Evolutionary conservation across 2,888 invertebrate genomes (phyloP).

Genomic region (Drosophila leonis): DNA sequence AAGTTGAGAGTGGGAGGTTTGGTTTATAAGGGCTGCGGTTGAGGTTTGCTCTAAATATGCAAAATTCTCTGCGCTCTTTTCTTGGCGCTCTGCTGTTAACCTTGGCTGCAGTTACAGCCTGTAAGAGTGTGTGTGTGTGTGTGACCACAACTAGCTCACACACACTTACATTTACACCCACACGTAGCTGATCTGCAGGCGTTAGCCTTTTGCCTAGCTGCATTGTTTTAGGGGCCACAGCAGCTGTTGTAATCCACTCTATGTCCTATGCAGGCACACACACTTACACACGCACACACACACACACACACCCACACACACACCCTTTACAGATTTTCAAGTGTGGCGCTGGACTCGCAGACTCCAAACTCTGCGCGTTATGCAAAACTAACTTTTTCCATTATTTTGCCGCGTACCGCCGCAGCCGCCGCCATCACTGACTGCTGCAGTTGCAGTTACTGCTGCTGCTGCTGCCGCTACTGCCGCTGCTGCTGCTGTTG

Average conservation of each 20-base stretch:
- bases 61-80: conserved; percentile 25
- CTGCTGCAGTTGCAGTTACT: conserved; percentile 27
- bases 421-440: conserved; percentile 26
- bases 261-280: conserved; percentile 38
- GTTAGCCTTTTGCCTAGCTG: conserved; percentile 40
- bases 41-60: conserved; percentile 49
- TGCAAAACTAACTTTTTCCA: conserved; percentile 80
- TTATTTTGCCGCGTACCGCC: conserved; percentile 69
- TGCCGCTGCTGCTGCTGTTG: conserved; percentile 1
- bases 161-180: conserved; percentile 13
- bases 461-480: conserved; percentile 20
- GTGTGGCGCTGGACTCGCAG: conserved; percentile 56
- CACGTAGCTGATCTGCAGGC: conserved; percentile 36
- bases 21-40: conserved; percentile 10
- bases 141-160: conserved; percentile 48
- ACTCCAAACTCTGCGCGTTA: conserved; percentile 53
- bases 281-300: conserved; percentile 11
- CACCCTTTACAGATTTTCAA: conserved; percentile 56
- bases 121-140: conserved; percentile 22
- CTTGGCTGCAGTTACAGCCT: conserved; percentile 35
- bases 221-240: conserved; percentile 54
- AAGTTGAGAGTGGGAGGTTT: neutral
- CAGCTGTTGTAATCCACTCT: conserved; percentile 67
- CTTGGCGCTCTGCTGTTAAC: conserved; percentile 31
- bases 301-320: neutral